A percentile compares a stretch with the other conserved stretches of the same genome.
phyloP scores from a whole-genome alignment of 1,140 invertebrate species.

The Megalopta genalis region DNA sequence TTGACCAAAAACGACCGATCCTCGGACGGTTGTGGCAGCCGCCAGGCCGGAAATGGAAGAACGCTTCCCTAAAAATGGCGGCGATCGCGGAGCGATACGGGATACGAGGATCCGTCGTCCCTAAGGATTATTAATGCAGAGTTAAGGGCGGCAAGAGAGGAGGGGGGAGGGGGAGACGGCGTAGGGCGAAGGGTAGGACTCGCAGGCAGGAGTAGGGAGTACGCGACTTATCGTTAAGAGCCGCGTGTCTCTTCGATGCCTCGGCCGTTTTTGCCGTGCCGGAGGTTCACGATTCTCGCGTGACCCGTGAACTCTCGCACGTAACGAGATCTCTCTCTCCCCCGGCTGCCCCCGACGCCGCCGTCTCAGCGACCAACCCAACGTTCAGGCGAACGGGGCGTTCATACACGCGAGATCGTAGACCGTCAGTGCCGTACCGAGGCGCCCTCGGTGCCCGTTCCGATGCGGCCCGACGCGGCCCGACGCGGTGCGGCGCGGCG shows the following conservation, averaged over 20 bases:
- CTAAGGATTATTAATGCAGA: conserved; percentile 61
- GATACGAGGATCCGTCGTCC: conserved; percentile 18
- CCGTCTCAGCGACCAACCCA: conserved; percentile 29
- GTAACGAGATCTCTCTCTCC: conserved; percentile 69
- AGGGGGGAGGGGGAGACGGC: no score
- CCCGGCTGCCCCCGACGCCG: no score
- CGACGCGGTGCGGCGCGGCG: no score
- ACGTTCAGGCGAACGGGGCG: conserved; percentile 24
- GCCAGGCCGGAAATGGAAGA: no score
- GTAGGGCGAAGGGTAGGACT: no score
- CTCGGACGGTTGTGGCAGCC: no score
- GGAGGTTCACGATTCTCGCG: conserved; percentile 69
- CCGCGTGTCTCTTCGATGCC: conserved; percentile 52
- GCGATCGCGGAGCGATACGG: neutral
- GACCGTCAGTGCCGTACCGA: conserved; percentile 49
- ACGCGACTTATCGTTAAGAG: conserved; percentile 58
- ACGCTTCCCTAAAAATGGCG: neutral
- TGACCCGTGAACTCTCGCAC: conserved; percentile 74
- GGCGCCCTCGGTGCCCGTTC: conserved; percentile 28
- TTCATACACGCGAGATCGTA: conserved; percentile 44
- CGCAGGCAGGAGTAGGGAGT: no score
- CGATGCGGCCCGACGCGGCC: no score
- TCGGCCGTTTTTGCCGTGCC: conserved; percentile 52
- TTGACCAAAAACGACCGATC: no score
- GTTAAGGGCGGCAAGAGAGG: neutral